Percentiles rank a stretch among this genome's conserved stretches.
Evolutionary conservation across 92 coral and sea anemone genomes (phyloP).

Genomic region (Hydrozoanthus gracilis): DNA sequence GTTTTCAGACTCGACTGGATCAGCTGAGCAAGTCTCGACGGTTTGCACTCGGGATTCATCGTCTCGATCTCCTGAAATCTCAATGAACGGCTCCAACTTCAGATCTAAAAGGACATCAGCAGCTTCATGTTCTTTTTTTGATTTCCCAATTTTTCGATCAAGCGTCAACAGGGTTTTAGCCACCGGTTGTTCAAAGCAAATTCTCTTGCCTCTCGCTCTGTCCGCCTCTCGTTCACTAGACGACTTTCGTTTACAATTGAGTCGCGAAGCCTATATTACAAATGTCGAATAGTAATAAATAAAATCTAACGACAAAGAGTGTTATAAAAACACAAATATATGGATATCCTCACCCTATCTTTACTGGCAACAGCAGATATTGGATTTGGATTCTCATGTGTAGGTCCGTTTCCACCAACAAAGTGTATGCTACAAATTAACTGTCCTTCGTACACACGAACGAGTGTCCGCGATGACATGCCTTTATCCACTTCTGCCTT

Average conservation of each 20-base stretch:
- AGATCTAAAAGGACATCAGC: constrained; percentile 59
- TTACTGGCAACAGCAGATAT: constrained; percentile 65
- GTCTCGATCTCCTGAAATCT: constrained; percentile 30
- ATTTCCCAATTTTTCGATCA: constrained; percentile 57
- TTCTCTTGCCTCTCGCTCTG: constrained; percentile 54
- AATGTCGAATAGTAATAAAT: constrained; percentile 26
- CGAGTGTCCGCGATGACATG: constrained; percentile 55
- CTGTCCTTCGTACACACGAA: constrained; percentile 62
- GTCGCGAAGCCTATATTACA: constrained; percentile 62
- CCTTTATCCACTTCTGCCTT: constrained; percentile 62
- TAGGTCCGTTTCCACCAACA: constrained; percentile 62
- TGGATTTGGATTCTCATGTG: constrained; percentile 60
- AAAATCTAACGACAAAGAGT: constrained; percentile 32
- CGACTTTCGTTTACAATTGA: constrained; percentile 64
- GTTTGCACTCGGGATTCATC: constrained; percentile 24
- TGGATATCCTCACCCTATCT: constrained; percentile 54
- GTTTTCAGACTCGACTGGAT: constrained; percentile 42
- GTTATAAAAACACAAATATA: constrained; percentile 40
- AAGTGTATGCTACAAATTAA: constrained; percentile 60
- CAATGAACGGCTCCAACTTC: constrained; percentile 50
- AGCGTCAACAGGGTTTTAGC: constrained; percentile 68
- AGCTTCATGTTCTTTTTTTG: constrained; percentile 64
- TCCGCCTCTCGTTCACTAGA: constrained; percentile 58
- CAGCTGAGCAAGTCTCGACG: constrained; percentile 55
- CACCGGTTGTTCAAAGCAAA: constrained; percentile 63